phyloP scores from a whole-genome alignment of 1,140 invertebrate species.

The Nephila pilipes region DNA sequence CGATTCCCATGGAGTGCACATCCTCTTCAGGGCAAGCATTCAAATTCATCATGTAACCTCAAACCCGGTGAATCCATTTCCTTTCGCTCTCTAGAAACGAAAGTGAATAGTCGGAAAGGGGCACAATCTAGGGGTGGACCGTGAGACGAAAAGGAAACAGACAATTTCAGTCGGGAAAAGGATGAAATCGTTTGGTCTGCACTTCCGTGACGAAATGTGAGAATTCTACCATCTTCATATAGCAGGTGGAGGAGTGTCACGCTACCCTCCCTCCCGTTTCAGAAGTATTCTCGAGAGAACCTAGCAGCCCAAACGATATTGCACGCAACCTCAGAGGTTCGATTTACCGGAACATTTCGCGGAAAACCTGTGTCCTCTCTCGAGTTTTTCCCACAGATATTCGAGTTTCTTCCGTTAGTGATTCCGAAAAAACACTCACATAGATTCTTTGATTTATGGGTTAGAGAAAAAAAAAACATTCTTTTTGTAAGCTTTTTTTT shows the following conservation, averaged over 20 bases:
- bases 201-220: constrained; percentile 24
- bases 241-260: constrained; percentile 12
- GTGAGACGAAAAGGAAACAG: not conserved
- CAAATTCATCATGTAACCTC: not conserved
- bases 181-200: not conserved
- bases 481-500: not conserved
- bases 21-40: no score
- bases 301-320: not conserved
- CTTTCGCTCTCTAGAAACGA: not conserved
- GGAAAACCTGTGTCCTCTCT: not conserved
- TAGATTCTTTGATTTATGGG: not conserved
- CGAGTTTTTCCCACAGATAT: not conserved
- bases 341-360: not conserved
- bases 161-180: not conserved
- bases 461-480: no score
- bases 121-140: not conserved
- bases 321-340: not conserved
- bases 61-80: not conserved
- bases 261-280: not conserved
- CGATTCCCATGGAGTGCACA: no score
- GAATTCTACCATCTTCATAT: not conserved
- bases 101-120: not conserved
- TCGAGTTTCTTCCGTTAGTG: not conserved
- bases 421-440: not conserved
- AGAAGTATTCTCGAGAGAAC: constrained; percentile 16